phyloP scores from a whole-genome alignment of 2,888 invertebrate genomes.

The Yponomeuta sedellus region DNA sequence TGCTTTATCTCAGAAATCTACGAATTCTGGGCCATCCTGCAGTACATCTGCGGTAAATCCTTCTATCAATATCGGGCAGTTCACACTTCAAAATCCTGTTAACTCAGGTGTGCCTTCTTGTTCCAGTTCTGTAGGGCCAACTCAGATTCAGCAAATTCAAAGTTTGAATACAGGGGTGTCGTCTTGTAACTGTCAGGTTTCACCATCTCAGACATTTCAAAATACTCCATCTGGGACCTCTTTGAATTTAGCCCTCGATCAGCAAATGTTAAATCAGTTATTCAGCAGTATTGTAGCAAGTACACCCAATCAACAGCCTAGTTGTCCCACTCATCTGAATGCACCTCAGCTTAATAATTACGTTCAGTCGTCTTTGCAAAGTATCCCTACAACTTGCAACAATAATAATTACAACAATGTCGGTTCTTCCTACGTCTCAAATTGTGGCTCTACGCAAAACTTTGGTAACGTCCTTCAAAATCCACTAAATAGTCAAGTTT shows the following conservation, averaged over 20 bases:
- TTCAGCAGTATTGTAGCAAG: not conserved
- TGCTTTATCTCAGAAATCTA: not conserved
- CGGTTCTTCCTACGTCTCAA: not conserved
- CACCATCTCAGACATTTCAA: not conserved
- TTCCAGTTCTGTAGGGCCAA: not conserved
- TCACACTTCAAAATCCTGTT: not conserved
- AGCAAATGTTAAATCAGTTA: not conserved
- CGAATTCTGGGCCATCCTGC: not conserved
- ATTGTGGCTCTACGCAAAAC: not conserved
- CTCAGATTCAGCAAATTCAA: not conserved
- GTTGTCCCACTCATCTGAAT: not conserved
- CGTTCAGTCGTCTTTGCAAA: not conserved
- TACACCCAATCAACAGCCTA: not conserved
- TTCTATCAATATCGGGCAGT: not conserved
- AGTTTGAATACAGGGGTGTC: not conserved
- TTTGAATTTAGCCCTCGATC: not conserved
- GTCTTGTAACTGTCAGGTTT: not conserved
- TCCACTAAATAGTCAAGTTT: not conserved
- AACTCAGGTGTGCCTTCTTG: not conserved
- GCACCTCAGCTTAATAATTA: not conserved
- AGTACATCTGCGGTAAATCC: not conserved
- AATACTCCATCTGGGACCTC: no score
- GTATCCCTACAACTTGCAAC: not conserved
- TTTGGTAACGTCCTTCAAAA: not conserved
- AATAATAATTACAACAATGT: not conserved